Conservation (phyloP, 2,888 invertebrate species). For the Drosophila fungiperda region DNA sequence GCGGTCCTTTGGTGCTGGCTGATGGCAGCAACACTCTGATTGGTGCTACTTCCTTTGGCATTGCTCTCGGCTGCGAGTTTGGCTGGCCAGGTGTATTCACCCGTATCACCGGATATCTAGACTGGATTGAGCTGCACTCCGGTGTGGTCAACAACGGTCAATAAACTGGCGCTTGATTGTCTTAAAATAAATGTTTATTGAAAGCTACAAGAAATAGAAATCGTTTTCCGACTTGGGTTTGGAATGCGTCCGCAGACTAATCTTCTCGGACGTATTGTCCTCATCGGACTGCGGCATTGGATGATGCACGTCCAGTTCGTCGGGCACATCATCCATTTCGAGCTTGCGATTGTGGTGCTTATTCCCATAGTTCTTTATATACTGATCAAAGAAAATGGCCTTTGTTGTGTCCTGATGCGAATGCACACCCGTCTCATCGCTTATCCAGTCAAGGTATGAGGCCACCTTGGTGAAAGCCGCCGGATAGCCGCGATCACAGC, state of each 20-base stretch:
- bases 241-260: constrained; percentile 41
- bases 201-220: constrained; percentile 67
- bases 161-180: constrained; percentile 16
- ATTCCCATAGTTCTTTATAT: constrained; percentile 61
- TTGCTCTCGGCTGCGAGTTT: constrained; percentile 78
- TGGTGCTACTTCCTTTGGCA: constrained; percentile 83
- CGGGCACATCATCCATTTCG: constrained; percentile 61
- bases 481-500: constrained; percentile 83
- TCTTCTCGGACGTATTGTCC: constrained; percentile 35
- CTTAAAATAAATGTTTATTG: constrained; percentile 67
- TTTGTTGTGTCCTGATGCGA: constrained; percentile 72
- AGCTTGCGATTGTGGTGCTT: constrained; percentile 51
- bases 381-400: constrained; percentile 69
- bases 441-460: constrained; percentile 83
- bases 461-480: constrained; percentile 84
- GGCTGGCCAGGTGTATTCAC: constrained; percentile 83
- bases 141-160: constrained; percentile 59
- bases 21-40: constrained; percentile 68
- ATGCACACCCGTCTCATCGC: constrained; percentile 79
- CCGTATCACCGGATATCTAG: constrained; percentile 77
- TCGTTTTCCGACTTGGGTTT: constrained; percentile 60
- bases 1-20: constrained; percentile 79
- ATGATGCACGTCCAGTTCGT: constrained; percentile 61
- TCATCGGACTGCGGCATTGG: constrained; percentile 33
- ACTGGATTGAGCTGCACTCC: constrained; percentile 77